A percentile compares a stretch with the other conserved stretches of the same genome.
These are phyloP conservation scores for Hiodon alosoides DNA, from an alignment of 2,113 vertebrate species.

Conservation along the genomic window DNA sequence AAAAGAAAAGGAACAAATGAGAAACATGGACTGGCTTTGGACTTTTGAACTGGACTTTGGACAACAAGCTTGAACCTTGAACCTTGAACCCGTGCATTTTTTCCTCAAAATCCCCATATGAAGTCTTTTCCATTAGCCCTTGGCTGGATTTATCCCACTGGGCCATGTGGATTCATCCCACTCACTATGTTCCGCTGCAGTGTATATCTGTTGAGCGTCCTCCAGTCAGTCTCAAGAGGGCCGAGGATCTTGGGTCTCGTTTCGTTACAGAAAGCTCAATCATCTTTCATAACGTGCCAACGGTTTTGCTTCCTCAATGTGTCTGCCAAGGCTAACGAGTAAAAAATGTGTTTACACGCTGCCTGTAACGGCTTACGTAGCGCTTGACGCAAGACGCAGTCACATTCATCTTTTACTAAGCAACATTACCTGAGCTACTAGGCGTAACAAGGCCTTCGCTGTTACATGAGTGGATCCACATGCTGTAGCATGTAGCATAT, in stretches of 20 bases:
- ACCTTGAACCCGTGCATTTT: too few relatives aligned
- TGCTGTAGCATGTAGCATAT: too few relatives aligned
- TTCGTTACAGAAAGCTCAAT: neutral
- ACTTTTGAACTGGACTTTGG: too few relatives aligned
- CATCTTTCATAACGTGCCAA: slow-evolving; percentile 1
- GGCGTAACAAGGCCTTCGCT: neutral
- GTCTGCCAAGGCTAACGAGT: slow-evolving; percentile 1
- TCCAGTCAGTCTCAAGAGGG: neutral
- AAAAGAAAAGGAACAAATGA: too few relatives aligned
- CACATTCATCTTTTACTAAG: slow-evolving; percentile 13
- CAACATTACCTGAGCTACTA: slow-evolving; percentile 15
- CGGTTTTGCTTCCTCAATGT: neutral
- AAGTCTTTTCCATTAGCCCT: too few relatives aligned
- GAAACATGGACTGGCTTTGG: too few relatives aligned
- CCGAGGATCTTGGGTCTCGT: neutral
- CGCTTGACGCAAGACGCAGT: slow-evolving; percentile 20
- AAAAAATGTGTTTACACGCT: slow-evolving; percentile 13
- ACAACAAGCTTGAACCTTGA: too few relatives aligned
- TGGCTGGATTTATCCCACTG: too few relatives aligned
- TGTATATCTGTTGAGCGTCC: neutral
- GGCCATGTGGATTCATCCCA: too few relatives aligned
- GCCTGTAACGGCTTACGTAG: neutral
- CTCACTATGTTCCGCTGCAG: neutral
- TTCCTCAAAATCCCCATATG: too few relatives aligned
- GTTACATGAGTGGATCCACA: neutral